Evolutionary conservation across 2,113 vertebrate genomes (phyloP).

Genomic region (Aegithalos caudatus): DNA sequence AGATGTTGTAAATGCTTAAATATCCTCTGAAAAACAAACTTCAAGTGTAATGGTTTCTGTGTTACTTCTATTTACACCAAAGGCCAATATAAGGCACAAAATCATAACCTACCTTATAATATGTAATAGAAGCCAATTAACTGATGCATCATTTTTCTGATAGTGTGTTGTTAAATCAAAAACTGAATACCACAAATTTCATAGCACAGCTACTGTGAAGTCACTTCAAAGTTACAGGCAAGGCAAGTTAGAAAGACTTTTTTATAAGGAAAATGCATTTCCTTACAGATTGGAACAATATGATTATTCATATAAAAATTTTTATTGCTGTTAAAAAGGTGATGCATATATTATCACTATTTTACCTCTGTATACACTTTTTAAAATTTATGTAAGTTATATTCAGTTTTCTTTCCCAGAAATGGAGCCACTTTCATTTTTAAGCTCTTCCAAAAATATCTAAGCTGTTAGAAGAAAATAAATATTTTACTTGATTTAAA

Average conservation of each 20-base stretch:
- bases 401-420: neutral
- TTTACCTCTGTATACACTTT: neutral
- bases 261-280: neutral
- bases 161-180: neutral
- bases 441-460: neutral
- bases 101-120: neutral
- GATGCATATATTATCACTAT: neutral
- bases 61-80: neutral
- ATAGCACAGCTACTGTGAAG: neutral
- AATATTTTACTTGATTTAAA: neutral
- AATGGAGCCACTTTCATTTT: neutral
- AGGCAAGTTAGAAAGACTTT: neutral
- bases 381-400: neutral
- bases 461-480: neutral
- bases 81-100: neutral
- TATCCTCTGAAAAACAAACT: neutral
- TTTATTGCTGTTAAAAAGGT: neutral
- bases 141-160: neutral
- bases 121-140: neutral
- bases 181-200: neutral
- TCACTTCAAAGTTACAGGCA: neutral
- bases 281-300: neutral
- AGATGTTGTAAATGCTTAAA: neutral
- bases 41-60: conserved; percentile 1
- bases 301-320: neutral